Evolutionary conservation across 2,888 invertebrate genomes (phyloP).

Genomic region (Drosophila neoperkinsi): DNA sequence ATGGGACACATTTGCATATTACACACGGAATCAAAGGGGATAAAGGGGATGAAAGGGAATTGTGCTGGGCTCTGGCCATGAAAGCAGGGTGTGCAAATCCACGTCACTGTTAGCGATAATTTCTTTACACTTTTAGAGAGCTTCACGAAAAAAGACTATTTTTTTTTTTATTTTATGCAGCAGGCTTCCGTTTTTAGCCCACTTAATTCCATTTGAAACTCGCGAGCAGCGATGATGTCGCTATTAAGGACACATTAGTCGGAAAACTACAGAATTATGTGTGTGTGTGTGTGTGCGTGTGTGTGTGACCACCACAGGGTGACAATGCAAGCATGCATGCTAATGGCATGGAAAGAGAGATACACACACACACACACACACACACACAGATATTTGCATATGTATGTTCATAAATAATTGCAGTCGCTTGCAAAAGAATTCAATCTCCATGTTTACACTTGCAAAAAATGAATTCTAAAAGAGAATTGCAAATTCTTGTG

Average conservation of each 20-base stretch:
- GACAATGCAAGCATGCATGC: slow-evolving; percentile 67
- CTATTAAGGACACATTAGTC: slow-evolving; percentile 79
- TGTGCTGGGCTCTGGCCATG: slow-evolving; percentile 39
- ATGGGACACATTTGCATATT: slow-evolving; percentile 40
- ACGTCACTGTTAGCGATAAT: slow-evolving; percentile 53
- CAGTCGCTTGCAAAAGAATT: slow-evolving; percentile 58
- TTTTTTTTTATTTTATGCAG: slow-evolving; percentile 39
- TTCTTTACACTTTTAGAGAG: slow-evolving; percentile 57
- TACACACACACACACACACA: slow-evolving; percentile 8
- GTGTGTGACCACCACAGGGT: slow-evolving; percentile 27
- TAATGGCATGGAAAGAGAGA: slow-evolving; percentile 58
- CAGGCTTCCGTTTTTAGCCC: slow-evolving; percentile 71
- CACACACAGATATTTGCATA: slow-evolving; percentile 4
- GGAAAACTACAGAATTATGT: slow-evolving; percentile 70
- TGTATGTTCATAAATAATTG: slow-evolving; percentile 33
- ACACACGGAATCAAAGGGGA: slow-evolving; percentile 27
- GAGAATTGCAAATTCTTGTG: not conserved
- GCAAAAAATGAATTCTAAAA: slow-evolving; percentile 1
- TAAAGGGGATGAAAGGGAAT: slow-evolving; percentile 33
- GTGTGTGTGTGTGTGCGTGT: slow-evolving; percentile 5
- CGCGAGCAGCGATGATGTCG: slow-evolving; percentile 68
- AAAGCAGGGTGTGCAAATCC: slow-evolving; percentile 39
- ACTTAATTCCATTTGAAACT: slow-evolving; percentile 72
- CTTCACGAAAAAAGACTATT: slow-evolving; percentile 27
- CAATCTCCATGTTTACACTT: slow-evolving; percentile 50